Base-by-base conservation (phyloP, 2,797 vertebrate genomes). In the Phrynocephalus guinanensis region DNA sequence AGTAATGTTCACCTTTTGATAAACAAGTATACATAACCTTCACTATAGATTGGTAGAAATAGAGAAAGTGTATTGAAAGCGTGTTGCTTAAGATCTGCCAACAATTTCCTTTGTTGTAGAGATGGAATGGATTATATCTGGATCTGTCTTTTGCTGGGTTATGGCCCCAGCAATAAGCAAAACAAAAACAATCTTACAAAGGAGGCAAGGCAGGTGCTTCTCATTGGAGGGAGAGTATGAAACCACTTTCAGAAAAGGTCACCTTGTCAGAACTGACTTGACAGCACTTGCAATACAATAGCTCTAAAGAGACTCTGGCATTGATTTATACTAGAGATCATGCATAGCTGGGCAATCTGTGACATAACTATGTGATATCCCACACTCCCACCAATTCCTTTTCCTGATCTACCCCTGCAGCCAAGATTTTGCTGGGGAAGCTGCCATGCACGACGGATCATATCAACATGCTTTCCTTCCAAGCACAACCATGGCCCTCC, bases 1-100 rank as follows among this genome's bases (percentile, higher is more conserved):
- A 60, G 60, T 89, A 33, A 8, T 86, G 24, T 83, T 94, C 78
- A 88, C 78, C 44, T 88, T 91, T 93, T 56, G 66, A 66, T 26
- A 60, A 71, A 30, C 63, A 84, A 87, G n/a, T 48, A 76, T 24
- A 22, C 18, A 2, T 28, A 24, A 52, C 50, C n/a, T 77, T 7
- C 60, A 68, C 33, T 50, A 78, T 8, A 3, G 15, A 50, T 82
- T 30, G 56, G 60, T 86, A 38, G 30, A 44, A 72, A 52, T 22
- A 83, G 68, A 76, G 33, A 82, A 73, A 84, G 38, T 5, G 22
- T 63, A 18, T 50, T 9, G 38, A 10, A 44, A 71, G 38, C 3
- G 38, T 44, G 38, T 44, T 44, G 38, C 24, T 18, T 22, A 71
- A 60, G n/a, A 26, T 60, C 16, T 70, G 16, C 48, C 48, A 83